These are phyloP conservation scores for Cercopithecus neglectus DNA, from an alignment of 2,797 vertebrate species.

Conservation along the genomic window DNA sequence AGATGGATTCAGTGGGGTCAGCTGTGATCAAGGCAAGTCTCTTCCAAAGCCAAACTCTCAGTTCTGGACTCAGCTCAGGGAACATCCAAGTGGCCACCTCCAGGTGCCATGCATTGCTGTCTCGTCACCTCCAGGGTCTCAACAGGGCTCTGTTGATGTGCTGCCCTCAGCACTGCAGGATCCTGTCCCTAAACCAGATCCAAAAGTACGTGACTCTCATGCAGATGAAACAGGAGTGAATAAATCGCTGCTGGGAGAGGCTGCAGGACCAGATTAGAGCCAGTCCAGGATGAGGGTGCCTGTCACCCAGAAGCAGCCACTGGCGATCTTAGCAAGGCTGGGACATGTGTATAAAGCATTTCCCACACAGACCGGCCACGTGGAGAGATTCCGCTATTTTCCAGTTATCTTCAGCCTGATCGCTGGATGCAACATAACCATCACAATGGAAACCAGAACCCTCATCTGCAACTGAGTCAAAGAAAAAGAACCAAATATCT, in stretches of 20 bases:
- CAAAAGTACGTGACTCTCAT: background rate
- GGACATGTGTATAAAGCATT: background rate
- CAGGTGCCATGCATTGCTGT: accelerated
- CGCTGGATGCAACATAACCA: background rate
- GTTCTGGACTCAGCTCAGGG: background rate
- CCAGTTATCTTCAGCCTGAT: no score
- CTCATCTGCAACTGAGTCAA: no score
- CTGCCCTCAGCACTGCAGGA: background rate
- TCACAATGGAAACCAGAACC: background rate
- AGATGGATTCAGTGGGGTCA: accelerated
- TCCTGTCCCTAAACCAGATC: background rate
- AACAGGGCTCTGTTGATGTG: accelerated
- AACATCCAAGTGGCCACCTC: background rate
- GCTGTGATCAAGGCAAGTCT: accelerated
- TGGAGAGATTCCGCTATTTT: background rate
- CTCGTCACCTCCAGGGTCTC: accelerated
- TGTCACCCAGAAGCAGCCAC: background rate
- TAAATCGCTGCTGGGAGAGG: accelerated
- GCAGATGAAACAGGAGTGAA: background rate
- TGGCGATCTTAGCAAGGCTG: accelerated
- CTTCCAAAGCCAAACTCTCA: background rate
- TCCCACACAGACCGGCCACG: accelerated
- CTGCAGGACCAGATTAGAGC: accelerated
- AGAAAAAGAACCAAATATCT: accelerated
- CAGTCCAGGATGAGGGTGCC: background rate